Base-by-base conservation (phyloP, 1,140 invertebrate genomes). In the Drosophila aff. region DNA sequence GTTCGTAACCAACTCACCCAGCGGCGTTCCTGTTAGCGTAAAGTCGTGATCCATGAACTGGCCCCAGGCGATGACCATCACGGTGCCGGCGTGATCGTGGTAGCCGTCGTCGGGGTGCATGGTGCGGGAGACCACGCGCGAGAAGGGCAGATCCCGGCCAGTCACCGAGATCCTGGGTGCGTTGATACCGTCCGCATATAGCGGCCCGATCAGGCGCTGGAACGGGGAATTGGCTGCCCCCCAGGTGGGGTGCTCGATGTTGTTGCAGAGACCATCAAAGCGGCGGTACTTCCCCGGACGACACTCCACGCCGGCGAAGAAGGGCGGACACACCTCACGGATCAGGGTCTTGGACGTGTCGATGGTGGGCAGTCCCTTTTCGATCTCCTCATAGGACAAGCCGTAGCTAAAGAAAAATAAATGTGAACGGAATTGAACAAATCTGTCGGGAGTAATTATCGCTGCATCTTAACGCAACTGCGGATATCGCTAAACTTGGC, bases 31-130 rank as follows among this genome's bases (percentile, higher is more conserved):
- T 55, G 97, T 98, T 11, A 98, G 94, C 2, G 97, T 98, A 79
- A 98, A 96, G 92, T 98, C 98, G 93, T 98, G 98, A 93, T 98
- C 98, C 95, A 98, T 97, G 93, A 98, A 98, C 93, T 98, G 98
- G 81, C 97, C 97, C 97, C 97, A 98, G 58, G 97, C 97, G 67
- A 98, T 97, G 46, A 98, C 95, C 96, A 98, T 97, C 71, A 98
- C 97, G 15, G 97, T 98, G 49, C 97, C 97, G n/a, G 97, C 97
- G 91, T 98, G 97, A 93, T 98, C 97, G 86, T 98, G 97, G 94
- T 96, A 97, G 31, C 97, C 97, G 74, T 98, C 97, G 82, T 98
- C 97, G 7, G 97, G 96, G 93, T 98, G 97, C 94, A 98, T 97
- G 6, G 97, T 97, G 18, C 97, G 94, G 1, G 97, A 98, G 4